Percentiles rank a stretch among this genome's conserved stretches.
Conservation (phyloP, 2,888 invertebrate species). For the Lasioglossum calceatum region DNA sequence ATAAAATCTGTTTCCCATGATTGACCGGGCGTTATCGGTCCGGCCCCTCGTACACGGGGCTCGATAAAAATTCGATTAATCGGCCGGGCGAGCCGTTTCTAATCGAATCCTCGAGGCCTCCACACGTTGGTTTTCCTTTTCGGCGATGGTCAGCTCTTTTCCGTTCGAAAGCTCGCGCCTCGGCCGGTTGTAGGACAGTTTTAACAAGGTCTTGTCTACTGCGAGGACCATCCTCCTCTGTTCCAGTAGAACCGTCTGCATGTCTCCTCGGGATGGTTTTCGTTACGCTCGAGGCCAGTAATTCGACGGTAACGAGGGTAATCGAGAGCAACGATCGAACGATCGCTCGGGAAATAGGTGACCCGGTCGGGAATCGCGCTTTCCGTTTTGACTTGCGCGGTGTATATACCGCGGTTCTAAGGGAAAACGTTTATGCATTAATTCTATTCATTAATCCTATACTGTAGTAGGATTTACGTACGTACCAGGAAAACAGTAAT, state of each 20-base stretch:
- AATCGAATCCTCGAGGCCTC: slow-evolving; percentile 15
- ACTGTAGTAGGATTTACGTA: no score
- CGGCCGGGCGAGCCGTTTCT: slow-evolving; percentile 44
- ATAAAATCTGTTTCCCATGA: slow-evolving; percentile 77
- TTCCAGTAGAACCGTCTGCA: not conserved
- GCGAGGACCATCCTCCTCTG: slow-evolving; percentile 2
- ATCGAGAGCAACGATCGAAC: slow-evolving; percentile 67
- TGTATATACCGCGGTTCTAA: no score
- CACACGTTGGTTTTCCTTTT: slow-evolving; percentile 30
- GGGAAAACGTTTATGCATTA: no score
- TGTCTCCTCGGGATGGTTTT: slow-evolving; percentile 48
- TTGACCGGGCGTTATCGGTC: slow-evolving; percentile 65
- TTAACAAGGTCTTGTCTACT: slow-evolving; percentile 60
- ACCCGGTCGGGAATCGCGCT: slow-evolving; percentile 46
- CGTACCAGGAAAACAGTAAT: no score
- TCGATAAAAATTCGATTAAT: slow-evolving; percentile 63
- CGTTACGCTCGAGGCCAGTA: slow-evolving; percentile 58
- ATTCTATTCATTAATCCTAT: no score
- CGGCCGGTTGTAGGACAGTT: slow-evolving; percentile 50
- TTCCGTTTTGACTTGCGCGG: not conserved
- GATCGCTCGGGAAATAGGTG: slow-evolving; percentile 57
- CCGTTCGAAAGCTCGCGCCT: slow-evolving; percentile 37
- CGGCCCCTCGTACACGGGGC: slow-evolving; percentile 15
- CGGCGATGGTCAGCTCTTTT: not conserved
- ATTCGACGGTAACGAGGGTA: slow-evolving; percentile 70